Percentiles rank a stretch among this genome's conserved stretches.
Evolutionary conservation across 2,888 invertebrate genomes (phyloP).

Genomic region (Apantesis nais): DNA sequence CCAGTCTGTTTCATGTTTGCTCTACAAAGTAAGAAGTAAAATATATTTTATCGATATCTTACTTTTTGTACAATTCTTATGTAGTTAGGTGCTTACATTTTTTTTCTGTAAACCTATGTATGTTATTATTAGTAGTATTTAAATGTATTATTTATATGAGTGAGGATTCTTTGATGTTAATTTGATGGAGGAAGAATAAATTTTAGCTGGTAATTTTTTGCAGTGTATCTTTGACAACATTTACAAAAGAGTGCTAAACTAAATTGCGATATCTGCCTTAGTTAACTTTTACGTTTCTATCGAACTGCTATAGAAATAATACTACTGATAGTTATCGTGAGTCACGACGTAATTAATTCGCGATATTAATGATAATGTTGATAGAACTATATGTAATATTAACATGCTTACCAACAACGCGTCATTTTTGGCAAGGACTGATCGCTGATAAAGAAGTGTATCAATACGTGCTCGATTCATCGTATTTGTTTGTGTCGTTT

Average conservation of each 20-base stretch:
- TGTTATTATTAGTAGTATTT: neutral
- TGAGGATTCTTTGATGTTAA: too few species aligned
- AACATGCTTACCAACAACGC: neutral
- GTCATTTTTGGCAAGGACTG: neutral
- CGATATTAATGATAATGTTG: neutral
- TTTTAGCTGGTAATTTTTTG: too few species aligned
- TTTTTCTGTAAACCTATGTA: neutral
- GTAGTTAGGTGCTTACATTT: neutral
- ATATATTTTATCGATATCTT: conserved; percentile 17
- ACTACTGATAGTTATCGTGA: neutral
- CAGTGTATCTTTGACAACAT: too few species aligned
- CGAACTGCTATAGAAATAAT: neutral
- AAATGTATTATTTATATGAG: too few species aligned
- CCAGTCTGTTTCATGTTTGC: conserved; percentile 37
- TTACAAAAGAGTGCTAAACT: too few species aligned
- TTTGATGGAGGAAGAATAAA: too few species aligned
- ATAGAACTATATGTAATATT: neutral
- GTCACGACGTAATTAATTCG: neutral
- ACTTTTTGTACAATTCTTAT: neutral
- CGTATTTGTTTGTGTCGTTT: neutral
- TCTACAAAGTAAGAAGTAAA: conserved; percentile 21
- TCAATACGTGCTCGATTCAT: neutral
- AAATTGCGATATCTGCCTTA: neutral
- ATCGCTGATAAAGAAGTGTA: neutral
- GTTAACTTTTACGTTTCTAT: neutral